These are phyloP conservation scores for Elymnias hypermnestra DNA, from an alignment of 1,140 invertebrate genomes.

Conservation along the genomic window DNA sequence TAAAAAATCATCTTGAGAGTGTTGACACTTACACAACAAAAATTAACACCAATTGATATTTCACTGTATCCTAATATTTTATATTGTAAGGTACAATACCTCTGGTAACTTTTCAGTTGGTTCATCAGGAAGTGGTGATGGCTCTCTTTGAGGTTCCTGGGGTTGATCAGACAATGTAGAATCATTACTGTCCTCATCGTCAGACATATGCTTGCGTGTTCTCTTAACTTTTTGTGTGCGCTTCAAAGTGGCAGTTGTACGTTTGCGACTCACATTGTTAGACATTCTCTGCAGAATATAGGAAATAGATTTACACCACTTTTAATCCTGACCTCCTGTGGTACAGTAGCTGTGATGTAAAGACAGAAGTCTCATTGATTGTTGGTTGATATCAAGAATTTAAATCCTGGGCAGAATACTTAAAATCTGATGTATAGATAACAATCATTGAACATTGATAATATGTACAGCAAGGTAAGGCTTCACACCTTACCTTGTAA, in stretches of 20 bases:
- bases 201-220: slow-evolving; percentile 32
- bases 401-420: too few species aligned
- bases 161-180: slow-evolving; percentile 33
- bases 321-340: too few species aligned
- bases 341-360: too few species aligned
- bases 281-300: slow-evolving; percentile 29
- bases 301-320: slow-evolving; percentile 3
- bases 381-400: too few species aligned
- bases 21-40: neutral
- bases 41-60: neutral
- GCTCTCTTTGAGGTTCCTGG: slow-evolving; percentile 28
- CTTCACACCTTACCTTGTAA: too few species aligned
- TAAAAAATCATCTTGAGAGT: neutral
- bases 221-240: slow-evolving; percentile 30
- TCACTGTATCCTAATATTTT: neutral
- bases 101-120: slow-evolving; percentile 48
- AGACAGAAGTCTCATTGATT: too few species aligned
- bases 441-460: too few species aligned
- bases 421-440: too few species aligned
- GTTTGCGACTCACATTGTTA: slow-evolving; percentile 37
- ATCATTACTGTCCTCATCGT: slow-evolving; percentile 53
- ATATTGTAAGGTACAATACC: slow-evolving; percentile 33
- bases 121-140: slow-evolving; percentile 38
- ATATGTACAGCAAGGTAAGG: too few species aligned
- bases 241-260: slow-evolving; percentile 14